Base-by-base conservation (phyloP, 2,797 vertebrate species). In the Pygocentrus nattereri region DNA sequence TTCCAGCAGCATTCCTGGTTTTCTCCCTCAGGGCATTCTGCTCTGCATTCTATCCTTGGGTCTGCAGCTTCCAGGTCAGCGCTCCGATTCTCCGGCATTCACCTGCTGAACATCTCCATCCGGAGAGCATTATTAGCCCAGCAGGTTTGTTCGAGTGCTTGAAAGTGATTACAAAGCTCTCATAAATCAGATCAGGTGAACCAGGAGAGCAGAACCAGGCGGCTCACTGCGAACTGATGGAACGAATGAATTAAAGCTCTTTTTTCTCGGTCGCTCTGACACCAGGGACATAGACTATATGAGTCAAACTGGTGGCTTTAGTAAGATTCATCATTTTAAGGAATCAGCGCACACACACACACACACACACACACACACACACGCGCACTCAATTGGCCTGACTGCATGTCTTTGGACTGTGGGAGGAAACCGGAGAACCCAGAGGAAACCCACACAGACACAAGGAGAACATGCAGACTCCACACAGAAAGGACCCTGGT, bases 121-220 rank as follows among this genome's bases (percentile, higher is more conserved):
- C 72, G 18, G 74, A 21, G 25, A 59, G 56, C n/a, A 23, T 58
- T 23, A 59, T 59, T 25, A 59, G 34, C 61, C 62, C 61, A 56
- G 75, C 21, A 7, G 0, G 10, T 44, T 78, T 75, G 52, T 34
- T 69, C 47, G 44, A 67, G 64, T 2, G 21, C 69, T 71, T 12
- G 74, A 78, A 82, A 41, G 82, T 34, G 8, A 69, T 76, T 75
- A 74, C 68, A 84, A 84, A 31, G 44, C 50, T 41, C 62, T 52
- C 30, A 74, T 74, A 76, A 80, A 78, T 77, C 56, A 7, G 72
- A 79, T 70, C n/a, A 54, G 75, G 80, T 64, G 80, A 74, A 74
- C 78, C 52, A 54, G 47, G 49, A 71, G 61, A 23, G 18, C 34
- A 47, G 21, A 18, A 34, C 16, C 15, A 49, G 58, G 13, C 30